Evolutionary conservation across 1,140 invertebrate genomes (phyloP).

Genomic region (Bombus difficillimus): DNA sequence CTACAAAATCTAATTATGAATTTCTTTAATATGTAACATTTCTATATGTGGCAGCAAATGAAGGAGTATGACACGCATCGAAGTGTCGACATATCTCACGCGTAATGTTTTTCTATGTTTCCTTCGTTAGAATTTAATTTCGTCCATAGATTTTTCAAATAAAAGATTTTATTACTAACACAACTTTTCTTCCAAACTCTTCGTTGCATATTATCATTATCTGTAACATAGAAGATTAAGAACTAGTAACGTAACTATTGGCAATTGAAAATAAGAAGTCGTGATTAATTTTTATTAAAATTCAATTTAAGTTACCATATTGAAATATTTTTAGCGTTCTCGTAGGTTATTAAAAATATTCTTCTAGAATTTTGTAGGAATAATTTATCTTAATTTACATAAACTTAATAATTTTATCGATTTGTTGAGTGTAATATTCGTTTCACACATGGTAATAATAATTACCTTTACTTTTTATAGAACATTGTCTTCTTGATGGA

Average conservation of each 20-base stretch:
- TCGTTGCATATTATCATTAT: not conserved
- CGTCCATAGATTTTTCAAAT: too few relatives aligned
- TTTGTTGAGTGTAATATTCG: not conserved
- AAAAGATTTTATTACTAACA: too few relatives aligned
- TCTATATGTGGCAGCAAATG: too few relatives aligned
- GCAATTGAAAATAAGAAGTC: not conserved
- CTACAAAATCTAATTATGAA: too few relatives aligned
- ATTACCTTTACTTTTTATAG: slow-evolving; percentile 1
- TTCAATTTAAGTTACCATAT: not conserved
- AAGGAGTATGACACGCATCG: too few relatives aligned
- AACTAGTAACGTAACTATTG: not conserved
- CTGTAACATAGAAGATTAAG: not conserved
- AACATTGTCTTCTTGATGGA: not conserved
- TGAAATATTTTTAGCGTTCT: not conserved
- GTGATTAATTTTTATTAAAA: not conserved
- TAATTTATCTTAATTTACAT: not conserved
- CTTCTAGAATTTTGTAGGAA: too few relatives aligned
- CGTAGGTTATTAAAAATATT: not conserved
- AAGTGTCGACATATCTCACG: too few relatives aligned
- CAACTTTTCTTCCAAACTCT: not conserved
- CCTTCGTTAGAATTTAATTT: too few relatives aligned
- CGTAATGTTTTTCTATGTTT: not conserved
- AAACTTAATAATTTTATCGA: not conserved
- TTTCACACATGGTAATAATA: not conserved
- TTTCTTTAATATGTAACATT: too few relatives aligned